These are phyloP conservation scores for Eulithis testata DNA, from an alignment of 2,888 invertebrate species.

Conservation along the genomic window DNA sequence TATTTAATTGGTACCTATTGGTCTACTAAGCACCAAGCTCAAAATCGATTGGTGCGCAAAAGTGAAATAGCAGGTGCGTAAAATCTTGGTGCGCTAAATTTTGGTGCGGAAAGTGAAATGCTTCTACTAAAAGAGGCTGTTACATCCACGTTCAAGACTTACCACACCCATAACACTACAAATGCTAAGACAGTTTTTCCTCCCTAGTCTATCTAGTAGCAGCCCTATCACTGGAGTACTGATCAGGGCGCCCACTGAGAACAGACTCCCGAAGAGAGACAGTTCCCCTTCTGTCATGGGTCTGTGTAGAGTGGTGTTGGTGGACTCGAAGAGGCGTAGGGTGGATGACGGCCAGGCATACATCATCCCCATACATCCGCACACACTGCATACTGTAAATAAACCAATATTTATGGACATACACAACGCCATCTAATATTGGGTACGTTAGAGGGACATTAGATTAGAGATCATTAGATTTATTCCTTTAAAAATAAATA, in stretches of 20 bases:
- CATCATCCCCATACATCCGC: slow-evolving; percentile 59
- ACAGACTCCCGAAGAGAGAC: slow-evolving; percentile 61
- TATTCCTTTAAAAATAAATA: too few species aligned
- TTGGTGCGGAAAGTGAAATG: too few species aligned
- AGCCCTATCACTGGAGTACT: slow-evolving; percentile 56
- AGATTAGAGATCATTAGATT: too few species aligned
- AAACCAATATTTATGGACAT: too few species aligned
- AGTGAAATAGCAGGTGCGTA: too few species aligned
- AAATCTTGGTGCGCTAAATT: too few species aligned
- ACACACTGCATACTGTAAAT: slow-evolving; percentile 58
- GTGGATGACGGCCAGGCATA: slow-evolving; percentile 69
- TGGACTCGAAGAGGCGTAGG: slow-evolving; percentile 59
- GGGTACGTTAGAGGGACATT: too few species aligned
- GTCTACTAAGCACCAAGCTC: too few species aligned
- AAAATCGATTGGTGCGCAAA: too few species aligned
- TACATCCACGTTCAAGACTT: slow-evolving; percentile 16
- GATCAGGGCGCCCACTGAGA: slow-evolving; percentile 59
- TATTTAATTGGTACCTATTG: too few species aligned
- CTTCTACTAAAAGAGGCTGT: too few species aligned
- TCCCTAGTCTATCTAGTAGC: slow-evolving; percentile 58
- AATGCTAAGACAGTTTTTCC: slow-evolving; percentile 55
- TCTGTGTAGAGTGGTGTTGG: slow-evolving; percentile 62
- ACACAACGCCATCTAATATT: too few species aligned
- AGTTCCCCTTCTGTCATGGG: slow-evolving; percentile 63
- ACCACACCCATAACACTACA: slow-evolving; percentile 56